Percentiles rank a stretch among this genome's conserved stretches.
Evolutionary conservation across 2,888 invertebrate species (phyloP).

Genomic region (Euproctis similis): DNA sequence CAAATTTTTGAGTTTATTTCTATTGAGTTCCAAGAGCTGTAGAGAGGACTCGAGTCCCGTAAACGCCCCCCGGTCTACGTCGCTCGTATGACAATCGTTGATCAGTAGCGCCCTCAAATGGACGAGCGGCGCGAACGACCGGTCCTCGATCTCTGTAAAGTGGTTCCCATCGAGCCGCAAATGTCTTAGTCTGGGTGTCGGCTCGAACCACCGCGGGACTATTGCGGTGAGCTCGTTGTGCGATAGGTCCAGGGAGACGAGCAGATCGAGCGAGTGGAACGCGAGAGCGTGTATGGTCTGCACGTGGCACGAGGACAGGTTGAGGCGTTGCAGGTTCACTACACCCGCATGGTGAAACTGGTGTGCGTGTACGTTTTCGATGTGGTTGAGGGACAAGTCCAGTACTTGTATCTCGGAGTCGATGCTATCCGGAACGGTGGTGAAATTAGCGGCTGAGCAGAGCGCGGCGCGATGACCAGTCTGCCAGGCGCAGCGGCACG

Average conservation of each 20-base stretch:
- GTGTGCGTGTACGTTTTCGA: background rate
- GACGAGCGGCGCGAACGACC: background rate
- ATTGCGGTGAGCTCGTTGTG: background rate
- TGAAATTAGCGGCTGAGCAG: background rate
- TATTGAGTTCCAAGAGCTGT: background rate
- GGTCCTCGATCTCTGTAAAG: background rate
- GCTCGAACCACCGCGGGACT: background rate
- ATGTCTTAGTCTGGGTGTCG: background rate
- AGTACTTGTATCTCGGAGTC: background rate
- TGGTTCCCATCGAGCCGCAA: background rate
- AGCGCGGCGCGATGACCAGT: background rate
- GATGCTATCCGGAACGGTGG: background rate
- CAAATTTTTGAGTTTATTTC: background rate
- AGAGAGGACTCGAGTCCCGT: background rate
- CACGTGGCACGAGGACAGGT: background rate
- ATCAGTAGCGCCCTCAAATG: background rate
- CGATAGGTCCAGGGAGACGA: background rate
- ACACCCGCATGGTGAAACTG: background rate
- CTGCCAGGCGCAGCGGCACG: background rate
- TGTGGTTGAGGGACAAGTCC: background rate
- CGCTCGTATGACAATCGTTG: background rate
- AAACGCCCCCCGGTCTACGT: background rate
- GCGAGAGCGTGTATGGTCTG: background rate
- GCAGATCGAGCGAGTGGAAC: background rate
- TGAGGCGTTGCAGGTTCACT: background rate